phyloP scores from a whole-genome alignment of 2,113 vertebrate species.

The Hiodon alosoides region DNA sequence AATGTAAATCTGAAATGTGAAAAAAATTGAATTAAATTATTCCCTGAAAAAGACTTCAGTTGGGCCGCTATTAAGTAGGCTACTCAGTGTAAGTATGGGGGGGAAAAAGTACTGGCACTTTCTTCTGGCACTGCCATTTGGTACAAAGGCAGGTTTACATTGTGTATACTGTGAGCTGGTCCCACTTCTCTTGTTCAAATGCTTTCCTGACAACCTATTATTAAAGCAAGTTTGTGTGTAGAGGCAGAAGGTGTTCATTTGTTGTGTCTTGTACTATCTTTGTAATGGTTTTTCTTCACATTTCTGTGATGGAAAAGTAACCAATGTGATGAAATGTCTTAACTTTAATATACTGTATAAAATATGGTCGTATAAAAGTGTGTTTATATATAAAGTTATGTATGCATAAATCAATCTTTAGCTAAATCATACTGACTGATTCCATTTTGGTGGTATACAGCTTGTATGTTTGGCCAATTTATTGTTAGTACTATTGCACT shows the following conservation, averaged over 20 bases:
- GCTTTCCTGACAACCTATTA: constrained; percentile 28
- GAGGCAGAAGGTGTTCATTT: too few species aligned
- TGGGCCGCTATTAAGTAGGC: too few species aligned
- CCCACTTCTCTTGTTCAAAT: constrained; percentile 22
- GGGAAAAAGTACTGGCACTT: not conserved
- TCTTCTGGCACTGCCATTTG: not conserved
- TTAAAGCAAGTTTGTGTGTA: not conserved
- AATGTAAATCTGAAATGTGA: constrained; percentile 19
- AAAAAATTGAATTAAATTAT: not conserved
- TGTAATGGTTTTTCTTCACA: not conserved
- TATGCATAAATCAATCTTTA: too few species aligned
- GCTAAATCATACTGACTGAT: too few species aligned
- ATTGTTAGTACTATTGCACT: too few species aligned
- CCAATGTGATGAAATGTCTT: constrained; percentile 38
- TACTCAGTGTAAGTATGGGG: not conserved
- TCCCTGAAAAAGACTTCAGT: not conserved
- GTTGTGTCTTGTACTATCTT: not conserved
- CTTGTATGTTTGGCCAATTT: too few species aligned
- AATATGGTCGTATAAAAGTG: constrained; percentile 64
- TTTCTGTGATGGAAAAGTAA: constrained; percentile 42
- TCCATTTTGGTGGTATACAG: too few species aligned
- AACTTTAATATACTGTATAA: constrained; percentile 38
- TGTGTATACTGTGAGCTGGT: constrained; percentile 26
- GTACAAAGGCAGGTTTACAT: not conserved
- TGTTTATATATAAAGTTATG: constrained; percentile 47